A percentile compares a stretch with the other conserved stretches of the same genome.
These are phyloP conservation scores for Dysdera silvatica DNA, from an alignment of 1,140 invertebrate genomes.

Conservation along the genomic window DNA sequence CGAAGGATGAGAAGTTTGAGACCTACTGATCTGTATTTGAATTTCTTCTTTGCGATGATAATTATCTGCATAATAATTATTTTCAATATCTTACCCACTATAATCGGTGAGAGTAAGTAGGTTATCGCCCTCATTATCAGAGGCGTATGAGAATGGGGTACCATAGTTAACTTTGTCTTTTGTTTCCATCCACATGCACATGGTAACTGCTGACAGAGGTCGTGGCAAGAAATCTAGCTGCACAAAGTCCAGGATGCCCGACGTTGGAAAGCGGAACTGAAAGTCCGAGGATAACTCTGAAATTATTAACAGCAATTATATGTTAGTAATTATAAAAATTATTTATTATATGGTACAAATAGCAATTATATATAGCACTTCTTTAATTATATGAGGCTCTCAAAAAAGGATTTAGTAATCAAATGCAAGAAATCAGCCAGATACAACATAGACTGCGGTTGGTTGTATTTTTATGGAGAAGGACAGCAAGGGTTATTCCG, in stretches of 20 bases:
- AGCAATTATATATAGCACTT: too few relatives aligned
- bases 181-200: constrained; percentile 60
- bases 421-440: too few relatives aligned
- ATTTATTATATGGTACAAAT: background rate
- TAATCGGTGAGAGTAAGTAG: constrained; percentile 61
- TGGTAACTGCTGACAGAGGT: constrained; percentile 47
- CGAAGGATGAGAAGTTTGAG: too few relatives aligned
- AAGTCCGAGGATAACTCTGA: constrained; percentile 42
- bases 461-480: too few relatives aligned
- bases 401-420: too few relatives aligned
- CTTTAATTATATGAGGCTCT: too few relatives aligned
- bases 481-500: too few relatives aligned
- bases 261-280: constrained; percentile 49
- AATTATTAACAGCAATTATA: background rate
- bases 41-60: too few relatives aligned
- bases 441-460: too few relatives aligned
- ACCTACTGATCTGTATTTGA: too few relatives aligned
- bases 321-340: background rate
- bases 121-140: constrained; percentile 52
- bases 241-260: constrained; percentile 51
- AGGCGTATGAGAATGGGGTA: constrained; percentile 63
- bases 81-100: constrained; percentile 58
- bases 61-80: too few relatives aligned
- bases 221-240: constrained; percentile 42
- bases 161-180: constrained; percentile 58